These are phyloP conservation scores for Tadarida brasiliensis DNA, from an alignment of 2,797 vertebrate genomes.

Conservation along the genomic window DNA sequence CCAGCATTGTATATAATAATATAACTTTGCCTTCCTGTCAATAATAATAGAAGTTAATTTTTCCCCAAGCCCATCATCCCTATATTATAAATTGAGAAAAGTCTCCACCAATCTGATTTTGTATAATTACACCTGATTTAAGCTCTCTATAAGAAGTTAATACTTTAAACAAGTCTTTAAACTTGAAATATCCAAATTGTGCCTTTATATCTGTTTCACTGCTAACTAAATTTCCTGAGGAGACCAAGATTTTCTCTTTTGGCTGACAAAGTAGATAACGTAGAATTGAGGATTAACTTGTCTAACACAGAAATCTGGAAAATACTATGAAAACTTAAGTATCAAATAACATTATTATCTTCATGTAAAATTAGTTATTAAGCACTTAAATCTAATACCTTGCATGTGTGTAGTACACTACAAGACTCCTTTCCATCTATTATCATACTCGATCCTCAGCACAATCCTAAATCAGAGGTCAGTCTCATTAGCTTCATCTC, in stretches of 20 bases:
- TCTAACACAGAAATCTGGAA: slow-evolving; percentile 71
- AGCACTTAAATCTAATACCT: slow-evolving; percentile 44
- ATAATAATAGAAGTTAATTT: slow-evolving; percentile 60
- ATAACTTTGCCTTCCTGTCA: slow-evolving; percentile 41
- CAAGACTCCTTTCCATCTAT: background rate
- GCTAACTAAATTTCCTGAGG: slow-evolving; percentile 72
- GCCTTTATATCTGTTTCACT: slow-evolving; percentile 61
- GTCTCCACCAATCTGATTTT: slow-evolving; percentile 48
- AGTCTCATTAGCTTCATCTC: slow-evolving; percentile 13
- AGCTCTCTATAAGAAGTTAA: slow-evolving; percentile 67
- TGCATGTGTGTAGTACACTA: background rate
- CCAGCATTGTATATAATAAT: background rate
- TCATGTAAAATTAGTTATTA: slow-evolving; percentile 70
- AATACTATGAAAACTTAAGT: slow-evolving; percentile 63
- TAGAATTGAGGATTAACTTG: slow-evolving; percentile 76
- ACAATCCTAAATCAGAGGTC: slow-evolving; percentile 3
- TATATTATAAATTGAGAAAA: slow-evolving; percentile 21
- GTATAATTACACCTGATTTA: slow-evolving; percentile 62
- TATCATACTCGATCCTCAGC: background rate
- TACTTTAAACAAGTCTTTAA: slow-evolving; percentile 69
- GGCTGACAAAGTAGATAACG: slow-evolving; percentile 64
- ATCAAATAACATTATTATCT: slow-evolving; percentile 59
- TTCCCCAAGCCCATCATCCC: background rate
- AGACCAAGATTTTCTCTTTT: slow-evolving; percentile 57
- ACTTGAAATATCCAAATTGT: slow-evolving; percentile 68